Evolutionary conservation across 2,797 vertebrate genomes (phyloP).

Genomic region (Luscinia megarhynchos): DNA sequence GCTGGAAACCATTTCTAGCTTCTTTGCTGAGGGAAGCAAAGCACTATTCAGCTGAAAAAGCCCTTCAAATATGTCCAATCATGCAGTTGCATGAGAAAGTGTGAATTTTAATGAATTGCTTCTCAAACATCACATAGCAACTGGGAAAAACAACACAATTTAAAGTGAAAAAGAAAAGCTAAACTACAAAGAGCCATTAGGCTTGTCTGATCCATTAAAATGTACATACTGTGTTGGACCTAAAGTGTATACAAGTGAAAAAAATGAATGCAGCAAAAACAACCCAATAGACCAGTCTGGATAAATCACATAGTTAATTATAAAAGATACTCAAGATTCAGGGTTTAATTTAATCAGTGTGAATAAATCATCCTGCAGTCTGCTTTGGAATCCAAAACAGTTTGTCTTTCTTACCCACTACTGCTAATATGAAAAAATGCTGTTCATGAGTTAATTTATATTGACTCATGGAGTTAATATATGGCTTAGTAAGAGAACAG

Average conservation of each 20-base stretch:
- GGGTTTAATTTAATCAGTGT: background rate
- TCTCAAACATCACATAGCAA: background rate
- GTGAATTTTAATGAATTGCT: background rate
- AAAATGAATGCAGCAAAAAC: background rate
- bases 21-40: background rate
- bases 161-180: background rate
- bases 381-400: background rate
- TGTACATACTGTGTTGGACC: background rate
- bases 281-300: background rate
- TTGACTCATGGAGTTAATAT: background rate
- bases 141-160: background rate
- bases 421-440: background rate
- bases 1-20: background rate
- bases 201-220: background rate
- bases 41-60: slow-evolving; percentile 6
- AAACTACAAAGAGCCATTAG: background rate
- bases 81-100: background rate
- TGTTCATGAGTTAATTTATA: background rate
- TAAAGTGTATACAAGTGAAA: background rate
- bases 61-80: background rate
- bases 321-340: background rate
- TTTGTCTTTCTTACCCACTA: background rate
- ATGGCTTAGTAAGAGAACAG: background rate
- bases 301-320: background rate
- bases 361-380: background rate